Evolutionary conservation across 2,797 vertebrate genomes (phyloP), one percentile per base, ranked within the genome.

Genomic region (Chelidonichthys spinosus): DNA sequence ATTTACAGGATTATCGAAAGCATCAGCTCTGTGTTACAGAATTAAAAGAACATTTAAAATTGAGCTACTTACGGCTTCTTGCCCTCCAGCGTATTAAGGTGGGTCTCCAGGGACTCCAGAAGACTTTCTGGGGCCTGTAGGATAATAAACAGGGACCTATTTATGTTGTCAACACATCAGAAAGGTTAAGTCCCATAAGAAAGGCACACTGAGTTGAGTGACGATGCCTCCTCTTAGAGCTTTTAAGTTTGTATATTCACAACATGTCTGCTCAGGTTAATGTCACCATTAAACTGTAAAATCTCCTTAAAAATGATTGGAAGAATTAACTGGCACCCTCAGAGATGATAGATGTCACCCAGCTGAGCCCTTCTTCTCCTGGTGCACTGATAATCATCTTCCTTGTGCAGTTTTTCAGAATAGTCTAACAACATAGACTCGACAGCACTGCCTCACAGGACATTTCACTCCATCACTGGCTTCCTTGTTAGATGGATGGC

Each of bases 1-100:
- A 37, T 32, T 25, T 25, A 58, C 2, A 37, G 37, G 18, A 56
- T 56, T 43, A 55, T 0, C 36, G n/a, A 67, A 25, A 18, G 63
- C 15, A 11, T 35, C 17, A 17, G 46, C 40, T 71, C 37, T 47
- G 43, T 43, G 33, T 42, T 69, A 33, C 54, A 62, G 53, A 9
- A 32, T 10, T 13, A 18, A 79, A 72, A 1, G 0, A 25, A 25
- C 25, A 62, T 43, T 47, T 15, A 63, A 11, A 55, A 32, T 65
- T 32, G 9, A 63, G 40, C 15, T 56, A 93, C 95, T 94, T 88
- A 99, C 98, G 96, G 94, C 91, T 99, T 99, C 90, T 97, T 99
- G 72, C 97, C 97, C 93, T 99, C 98, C 91, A 99, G 94, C n/a
- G 96, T 98, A 92, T 98, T 98, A 84, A 99, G 95, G 90, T 99